Evolutionary conservation across 1,140 invertebrate genomes (phyloP).

Genomic region (Pseudoatta argentina): DNA sequence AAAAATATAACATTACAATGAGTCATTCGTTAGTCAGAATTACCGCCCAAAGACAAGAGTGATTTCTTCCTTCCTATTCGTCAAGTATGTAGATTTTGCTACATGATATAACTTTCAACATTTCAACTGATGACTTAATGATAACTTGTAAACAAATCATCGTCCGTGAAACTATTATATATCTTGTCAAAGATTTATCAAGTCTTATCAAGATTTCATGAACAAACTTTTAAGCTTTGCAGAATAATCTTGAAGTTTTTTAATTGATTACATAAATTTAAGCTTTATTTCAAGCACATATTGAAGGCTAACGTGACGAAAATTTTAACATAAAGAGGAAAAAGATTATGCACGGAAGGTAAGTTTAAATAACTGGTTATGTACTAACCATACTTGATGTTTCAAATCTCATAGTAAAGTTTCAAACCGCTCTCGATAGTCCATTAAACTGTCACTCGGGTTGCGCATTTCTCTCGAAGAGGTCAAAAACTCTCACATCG

Average conservation of each 20-base stretch:
- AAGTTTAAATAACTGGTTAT: constrained; percentile 7
- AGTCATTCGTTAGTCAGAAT: constrained; percentile 13
- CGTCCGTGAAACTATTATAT: not conserved
- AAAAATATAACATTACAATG: constrained; percentile 17
- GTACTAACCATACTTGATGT: not conserved
- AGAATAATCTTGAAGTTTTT: not conserved
- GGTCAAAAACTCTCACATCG: constrained; percentile 20
- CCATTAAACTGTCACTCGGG: constrained; percentile 60
- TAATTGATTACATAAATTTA: not conserved
- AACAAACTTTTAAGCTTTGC: not conserved
- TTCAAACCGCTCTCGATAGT: constrained; percentile 15
- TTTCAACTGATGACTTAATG: not conserved
- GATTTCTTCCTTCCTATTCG: constrained; percentile 30
- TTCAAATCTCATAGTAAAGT: not conserved
- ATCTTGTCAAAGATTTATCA: not conserved
- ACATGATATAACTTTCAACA: not conserved
- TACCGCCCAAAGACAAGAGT: constrained; percentile 26
- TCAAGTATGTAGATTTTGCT: constrained; percentile 7
- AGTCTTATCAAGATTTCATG: not conserved
- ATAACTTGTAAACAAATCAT: constrained; percentile 29
- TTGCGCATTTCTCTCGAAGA: constrained; percentile 30
- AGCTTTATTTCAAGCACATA: not conserved
- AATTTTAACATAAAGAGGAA: not conserved
- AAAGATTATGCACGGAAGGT: not conserved
- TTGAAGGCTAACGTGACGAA: not conserved